A percentile compares a stretch with the other conserved stretches of the same genome.
phyloP scores from a whole-genome alignment of 2,797 vertebrate genomes.

The Amblyraja radiata region DNA sequence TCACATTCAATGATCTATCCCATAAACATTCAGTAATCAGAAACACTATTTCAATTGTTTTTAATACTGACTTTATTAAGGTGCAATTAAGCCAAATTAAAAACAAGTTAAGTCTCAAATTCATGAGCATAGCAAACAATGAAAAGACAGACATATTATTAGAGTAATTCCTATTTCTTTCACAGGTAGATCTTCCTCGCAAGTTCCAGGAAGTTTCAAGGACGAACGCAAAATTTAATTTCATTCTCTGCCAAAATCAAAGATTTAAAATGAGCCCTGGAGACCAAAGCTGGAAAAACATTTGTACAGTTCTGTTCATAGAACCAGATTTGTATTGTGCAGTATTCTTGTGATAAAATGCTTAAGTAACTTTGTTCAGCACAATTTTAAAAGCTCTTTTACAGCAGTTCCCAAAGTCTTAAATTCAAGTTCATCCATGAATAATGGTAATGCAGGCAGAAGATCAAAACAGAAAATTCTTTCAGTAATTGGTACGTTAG shows the following conservation, averaged over 20 bases:
- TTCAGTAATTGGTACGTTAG: neutral
- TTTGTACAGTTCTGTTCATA: neutral
- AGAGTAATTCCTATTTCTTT: neutral
- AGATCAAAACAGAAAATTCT: neutral
- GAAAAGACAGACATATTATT: neutral
- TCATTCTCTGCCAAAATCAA: too few species aligned
- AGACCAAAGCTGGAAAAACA: neutral
- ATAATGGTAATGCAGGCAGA: neutral
- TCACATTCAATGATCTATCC: too few species aligned
- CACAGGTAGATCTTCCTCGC: neutral
- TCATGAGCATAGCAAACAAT: neutral
- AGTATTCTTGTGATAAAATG: too few species aligned
- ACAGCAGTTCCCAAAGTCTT: neutral
- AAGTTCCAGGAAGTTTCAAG: neutral
- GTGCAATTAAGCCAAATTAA: neutral
- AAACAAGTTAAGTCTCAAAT: neutral
- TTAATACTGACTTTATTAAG: constrained; percentile 2
- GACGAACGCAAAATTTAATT: too few species aligned
- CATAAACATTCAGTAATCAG: neutral
- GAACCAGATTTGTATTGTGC: too few species aligned
- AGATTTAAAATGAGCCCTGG: too few species aligned
- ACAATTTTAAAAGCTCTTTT: too few species aligned
- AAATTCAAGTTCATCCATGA: neutral
- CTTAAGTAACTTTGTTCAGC: neutral
- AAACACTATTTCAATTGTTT: neutral